Base-by-base conservation (phyloP, 2,113 vertebrate genomes). In the Vanacampus margaritifer region DNA sequence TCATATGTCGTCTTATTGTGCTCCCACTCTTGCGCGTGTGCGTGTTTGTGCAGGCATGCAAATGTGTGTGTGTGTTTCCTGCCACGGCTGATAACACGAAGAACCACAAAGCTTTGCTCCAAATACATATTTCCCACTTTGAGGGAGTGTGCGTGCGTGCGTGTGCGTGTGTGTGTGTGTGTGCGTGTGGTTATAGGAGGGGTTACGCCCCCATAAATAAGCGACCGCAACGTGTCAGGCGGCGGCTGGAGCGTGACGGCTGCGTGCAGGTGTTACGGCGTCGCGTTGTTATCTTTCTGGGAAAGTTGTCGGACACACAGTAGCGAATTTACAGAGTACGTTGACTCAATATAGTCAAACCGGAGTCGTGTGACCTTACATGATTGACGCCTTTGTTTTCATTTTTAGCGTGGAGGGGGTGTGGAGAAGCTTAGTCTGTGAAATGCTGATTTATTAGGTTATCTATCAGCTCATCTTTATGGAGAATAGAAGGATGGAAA, bases 21-120 rank as follows among this genome's bases (percentile, higher is more conserved):
- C n/a, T 62, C n/a, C 0, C 26, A 32, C 24, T 28, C 54, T 6
- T 28, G 24, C 4, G 11, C 24, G 63, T 50, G 43, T 50, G 43
- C 35, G 16, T 56, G 51, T 41, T 64, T 54, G 60, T 71, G 64
- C 12, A 65, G 50, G 69, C 60, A 64, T 81, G 65, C 54, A 57
- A 57, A 57, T 72, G 62, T 75, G 39, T 67, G 69, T 75, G 75
- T 78, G 79, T 81, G 80, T 74, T 88, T 87, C 83, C 87, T 88
- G 81, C 75, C 65, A 36, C 79, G 2, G 13, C 86, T 88, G 87
- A 90, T 89, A 88, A 87, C 85, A 81, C 75, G 80, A 64, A 73
- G 69, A 85, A 86, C 86, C 87, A 82, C 85, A 83, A 83, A 78
- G 73, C 68, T 79, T 72, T 60, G 67, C 77, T 71, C 76, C 68